These are phyloP conservation scores for Silurus aristotelis DNA, from an alignment of 2,797 vertebrate genomes.

Conservation along the genomic window DNA sequence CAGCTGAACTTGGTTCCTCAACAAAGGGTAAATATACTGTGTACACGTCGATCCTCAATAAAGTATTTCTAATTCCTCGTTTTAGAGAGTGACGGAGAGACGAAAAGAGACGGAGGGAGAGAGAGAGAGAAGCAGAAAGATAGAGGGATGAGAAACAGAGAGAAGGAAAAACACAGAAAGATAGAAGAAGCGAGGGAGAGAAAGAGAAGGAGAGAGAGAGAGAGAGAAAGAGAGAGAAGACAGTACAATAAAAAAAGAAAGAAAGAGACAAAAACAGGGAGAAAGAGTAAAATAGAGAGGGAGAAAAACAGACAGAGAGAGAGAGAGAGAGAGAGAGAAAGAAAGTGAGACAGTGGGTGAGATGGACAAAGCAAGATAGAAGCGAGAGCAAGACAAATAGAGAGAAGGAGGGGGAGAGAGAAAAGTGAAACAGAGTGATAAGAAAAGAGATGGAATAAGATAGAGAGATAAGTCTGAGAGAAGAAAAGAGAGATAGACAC, in stretches of 20 bases:
- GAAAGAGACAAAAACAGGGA: not conserved
- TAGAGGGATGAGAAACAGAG: too few relatives aligned
- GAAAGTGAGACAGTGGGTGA: not conserved
- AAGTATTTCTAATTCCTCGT: slow-evolving; percentile 30
- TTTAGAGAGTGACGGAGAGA: not conserved
- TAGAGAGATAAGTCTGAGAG: not conserved
- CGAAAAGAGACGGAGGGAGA: too few relatives aligned
- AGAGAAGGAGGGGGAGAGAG: not conserved
- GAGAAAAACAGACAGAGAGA: not conserved
- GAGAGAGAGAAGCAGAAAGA: not conserved
- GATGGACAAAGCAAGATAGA: too few relatives aligned
- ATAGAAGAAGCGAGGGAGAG: too few relatives aligned
- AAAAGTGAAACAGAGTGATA: too few relatives aligned
- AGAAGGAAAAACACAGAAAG: not conserved
- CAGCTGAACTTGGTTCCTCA: slow-evolving; percentile 56
- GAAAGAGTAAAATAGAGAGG: not conserved
- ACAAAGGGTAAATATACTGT: slow-evolving; percentile 51
- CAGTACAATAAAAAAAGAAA: not conserved
- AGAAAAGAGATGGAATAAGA: not conserved
- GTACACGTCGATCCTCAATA: slow-evolving; percentile 22
- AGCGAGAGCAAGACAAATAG: not conserved
- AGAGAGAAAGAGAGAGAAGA: not conserved
- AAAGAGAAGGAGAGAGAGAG: not conserved
- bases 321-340: not conserved
- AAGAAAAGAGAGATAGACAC: not conserved